Conservation (phyloP, 2,797 vertebrate genomes). For the Psittacula derbiana region DNA sequence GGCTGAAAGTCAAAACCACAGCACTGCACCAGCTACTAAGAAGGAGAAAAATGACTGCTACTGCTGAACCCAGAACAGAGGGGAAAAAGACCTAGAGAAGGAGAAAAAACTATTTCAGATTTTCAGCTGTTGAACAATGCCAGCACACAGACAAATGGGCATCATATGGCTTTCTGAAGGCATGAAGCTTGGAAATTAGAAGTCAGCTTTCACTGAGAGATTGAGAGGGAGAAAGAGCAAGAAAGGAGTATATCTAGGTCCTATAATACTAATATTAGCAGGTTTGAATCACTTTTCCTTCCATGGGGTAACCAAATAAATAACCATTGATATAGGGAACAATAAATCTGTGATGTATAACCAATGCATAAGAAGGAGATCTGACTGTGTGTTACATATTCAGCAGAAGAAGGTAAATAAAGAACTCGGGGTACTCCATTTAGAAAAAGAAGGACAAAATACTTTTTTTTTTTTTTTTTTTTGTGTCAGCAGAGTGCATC, state of each 20-base stretch:
- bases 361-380: not conserved
- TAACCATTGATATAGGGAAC: not conserved
- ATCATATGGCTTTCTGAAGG: not conserved
- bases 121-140: not conserved
- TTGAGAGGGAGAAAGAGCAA: not conserved
- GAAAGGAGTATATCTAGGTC: not conserved
- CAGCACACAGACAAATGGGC: not conserved
- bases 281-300: not conserved
- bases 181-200: not conserved
- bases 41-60: no score
- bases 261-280: not conserved
- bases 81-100: not conserved
- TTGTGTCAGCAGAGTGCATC: not conserved
- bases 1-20: no score
- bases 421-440: not conserved
- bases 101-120: not conserved
- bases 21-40: no score
- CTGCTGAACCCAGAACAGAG: no score
- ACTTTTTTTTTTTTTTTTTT: not conserved
- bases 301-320: not conserved
- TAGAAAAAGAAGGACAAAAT: not conserved
- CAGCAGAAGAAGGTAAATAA: not conserved
- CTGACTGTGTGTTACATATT: not conserved
- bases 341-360: not conserved
- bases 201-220: not conserved